A percentile compares a stretch with the other conserved stretches of the same genome.
phyloP scores from a whole-genome alignment of 2,888 invertebrate species.

The Cantharis flavilabris region DNA sequence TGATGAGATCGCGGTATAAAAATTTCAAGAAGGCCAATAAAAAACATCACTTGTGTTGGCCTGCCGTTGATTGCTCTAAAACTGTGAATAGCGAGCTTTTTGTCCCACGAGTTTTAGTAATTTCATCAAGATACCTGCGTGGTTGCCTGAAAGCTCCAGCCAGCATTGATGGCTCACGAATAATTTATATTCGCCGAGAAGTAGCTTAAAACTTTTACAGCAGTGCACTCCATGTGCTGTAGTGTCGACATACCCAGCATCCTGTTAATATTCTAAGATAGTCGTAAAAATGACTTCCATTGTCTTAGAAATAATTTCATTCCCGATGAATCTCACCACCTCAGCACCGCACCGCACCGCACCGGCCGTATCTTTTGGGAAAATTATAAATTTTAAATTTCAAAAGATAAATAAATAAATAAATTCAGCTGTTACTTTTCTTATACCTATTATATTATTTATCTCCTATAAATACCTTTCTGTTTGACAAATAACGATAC shows the following conservation, averaged over 20 bases:
- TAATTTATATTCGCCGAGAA: conserved; percentile 50
- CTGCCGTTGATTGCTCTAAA: conserved; percentile 27
- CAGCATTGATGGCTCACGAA: conserved; percentile 50
- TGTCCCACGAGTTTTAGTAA: conserved; percentile 46
- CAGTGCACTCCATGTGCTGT: conserved; percentile 20
- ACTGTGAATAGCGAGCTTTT: conserved; percentile 32
- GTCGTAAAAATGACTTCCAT: conserved; percentile 1
- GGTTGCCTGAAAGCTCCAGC: conserved; percentile 46
- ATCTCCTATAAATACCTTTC: not conserved
- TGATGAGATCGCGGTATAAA: not conserved
- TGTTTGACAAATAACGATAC: not conserved
- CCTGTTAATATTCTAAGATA: conserved; percentile 33
- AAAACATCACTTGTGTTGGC: conserved; percentile 15
- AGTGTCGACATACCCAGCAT: conserved; percentile 23
- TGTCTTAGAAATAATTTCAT: not conserved
- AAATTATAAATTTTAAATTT: not conserved
- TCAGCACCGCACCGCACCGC: too few species aligned
- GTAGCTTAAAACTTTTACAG: conserved; percentile 48
- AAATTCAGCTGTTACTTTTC: not conserved
- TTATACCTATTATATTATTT: not conserved
- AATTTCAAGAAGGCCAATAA: conserved; percentile 19
- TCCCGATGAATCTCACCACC: not conserved
- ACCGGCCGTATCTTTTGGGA: not conserved
- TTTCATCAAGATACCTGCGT: conserved; percentile 50
- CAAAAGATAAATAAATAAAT: not conserved